Percentiles rank a stretch among this genome's conserved stretches.
These are phyloP conservation scores for Zaprionus ornatus DNA, from an alignment of 1,140 invertebrate genomes.

Conservation along the genomic window DNA sequence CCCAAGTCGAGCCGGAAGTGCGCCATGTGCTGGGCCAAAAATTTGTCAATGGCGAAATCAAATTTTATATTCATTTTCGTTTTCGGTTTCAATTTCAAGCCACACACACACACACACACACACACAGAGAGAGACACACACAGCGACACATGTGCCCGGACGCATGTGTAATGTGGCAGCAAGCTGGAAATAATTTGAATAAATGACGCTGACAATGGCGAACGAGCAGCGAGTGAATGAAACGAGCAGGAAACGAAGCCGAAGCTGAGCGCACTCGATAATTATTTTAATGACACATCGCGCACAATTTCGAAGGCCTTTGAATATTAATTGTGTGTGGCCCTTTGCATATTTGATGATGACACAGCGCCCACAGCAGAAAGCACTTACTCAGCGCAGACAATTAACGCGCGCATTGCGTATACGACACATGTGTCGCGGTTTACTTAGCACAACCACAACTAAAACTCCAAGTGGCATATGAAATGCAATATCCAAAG, in stretches of 20 bases:
- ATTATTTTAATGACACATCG: constrained; percentile 56
- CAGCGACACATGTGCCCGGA: background rate
- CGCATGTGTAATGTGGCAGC: constrained; percentile 55
- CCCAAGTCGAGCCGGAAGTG: constrained; percentile 42
- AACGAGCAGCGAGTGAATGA: background rate
- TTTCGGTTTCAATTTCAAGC: constrained; percentile 14
- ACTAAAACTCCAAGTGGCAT: constrained; percentile 2
- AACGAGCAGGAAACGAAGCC: background rate
- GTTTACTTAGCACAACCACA: constrained; percentile 19
- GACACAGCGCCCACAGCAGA: constrained; percentile 9
- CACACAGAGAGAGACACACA: background rate
- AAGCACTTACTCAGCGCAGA: constrained; percentile 33
- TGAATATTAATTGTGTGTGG: constrained; percentile 51
- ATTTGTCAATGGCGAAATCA: constrained; percentile 43
- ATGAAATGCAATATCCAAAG: constrained; percentile 31
- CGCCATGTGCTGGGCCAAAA: constrained; percentile 23
- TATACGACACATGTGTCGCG: constrained; percentile 21
- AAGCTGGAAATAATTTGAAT: constrained; percentile 61
- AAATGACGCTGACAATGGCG: constrained; percentile 44
- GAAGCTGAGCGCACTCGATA: constrained; percentile 32
- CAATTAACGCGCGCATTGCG: constrained; percentile 37
- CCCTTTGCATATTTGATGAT: constrained; percentile 43
- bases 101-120: constrained; percentile 7
- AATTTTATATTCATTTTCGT: constrained; percentile 27
- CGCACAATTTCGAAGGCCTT: constrained; percentile 38